These are phyloP conservation scores for Byasa hedistus DNA, from an alignment of 2,888 invertebrate species.

Conservation along the genomic window DNA sequence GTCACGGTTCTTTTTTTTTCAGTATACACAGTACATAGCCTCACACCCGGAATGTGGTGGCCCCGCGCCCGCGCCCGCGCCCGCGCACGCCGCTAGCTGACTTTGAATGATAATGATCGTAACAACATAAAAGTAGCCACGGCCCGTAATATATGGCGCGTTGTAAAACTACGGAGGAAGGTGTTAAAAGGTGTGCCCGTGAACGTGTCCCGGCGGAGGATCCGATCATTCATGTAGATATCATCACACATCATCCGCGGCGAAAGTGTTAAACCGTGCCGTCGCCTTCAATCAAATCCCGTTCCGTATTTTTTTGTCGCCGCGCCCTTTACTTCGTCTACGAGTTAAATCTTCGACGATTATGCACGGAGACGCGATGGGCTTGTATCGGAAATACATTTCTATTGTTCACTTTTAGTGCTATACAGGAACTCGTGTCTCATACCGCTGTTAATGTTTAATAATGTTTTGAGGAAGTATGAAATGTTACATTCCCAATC, in stretches of 20 bases:
- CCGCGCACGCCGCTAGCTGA: slow-evolving; percentile 47
- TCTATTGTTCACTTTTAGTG: too few species aligned
- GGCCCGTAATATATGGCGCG: slow-evolving; percentile 71
- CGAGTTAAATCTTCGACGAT: slow-evolving; percentile 42
- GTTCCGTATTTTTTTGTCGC: slow-evolving; percentile 38
- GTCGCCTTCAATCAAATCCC: slow-evolving; percentile 58
- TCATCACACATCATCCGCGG: slow-evolving; percentile 75
- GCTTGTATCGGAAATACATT: too few species aligned
- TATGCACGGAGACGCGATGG: neutral
- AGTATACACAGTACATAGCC: neutral
- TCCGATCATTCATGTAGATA: slow-evolving; percentile 77
- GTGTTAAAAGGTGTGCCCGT: slow-evolving; percentile 73
- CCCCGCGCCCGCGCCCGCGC: too few species aligned
- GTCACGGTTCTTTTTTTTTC: slow-evolving; percentile 1
- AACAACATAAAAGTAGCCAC: slow-evolving; percentile 75
- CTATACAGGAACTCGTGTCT: too few species aligned
- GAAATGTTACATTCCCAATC: slow-evolving; percentile 38
- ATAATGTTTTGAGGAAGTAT: too few species aligned
- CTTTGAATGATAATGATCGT: slow-evolving; percentile 77
- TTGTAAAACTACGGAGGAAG: slow-evolving; percentile 76
- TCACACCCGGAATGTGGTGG: neutral
- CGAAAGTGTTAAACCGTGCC: slow-evolving; percentile 66
- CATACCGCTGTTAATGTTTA: too few species aligned
- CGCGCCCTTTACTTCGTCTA: slow-evolving; percentile 56
- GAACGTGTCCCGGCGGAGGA: slow-evolving; percentile 75